Percentiles rank a stretch among this genome's conserved stretches.
Evolutionary conservation across 1,140 invertebrate species (phyloP).

Genomic region (Zophobas morio): DNA sequence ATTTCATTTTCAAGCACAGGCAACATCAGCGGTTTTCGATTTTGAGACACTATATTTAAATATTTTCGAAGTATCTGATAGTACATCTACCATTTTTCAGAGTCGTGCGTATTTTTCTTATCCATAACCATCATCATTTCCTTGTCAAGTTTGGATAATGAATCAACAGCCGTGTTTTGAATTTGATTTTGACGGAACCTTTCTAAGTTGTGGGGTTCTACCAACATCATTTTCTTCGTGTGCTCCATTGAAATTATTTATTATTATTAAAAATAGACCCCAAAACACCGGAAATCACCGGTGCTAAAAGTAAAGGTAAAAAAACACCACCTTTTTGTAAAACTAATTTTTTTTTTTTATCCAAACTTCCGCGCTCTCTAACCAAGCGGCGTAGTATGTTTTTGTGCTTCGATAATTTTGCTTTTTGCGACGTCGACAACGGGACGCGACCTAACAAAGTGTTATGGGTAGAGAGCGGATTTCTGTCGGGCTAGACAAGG

Average conservation of each 20-base stretch:
- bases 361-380: neutral
- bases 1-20: too few relatives aligned
- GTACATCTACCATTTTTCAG: neutral
- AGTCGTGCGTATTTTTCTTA: neutral
- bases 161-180: too few relatives aligned
- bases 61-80: too few relatives aligned
- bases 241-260: neutral
- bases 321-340: slow-evolving; percentile 43
- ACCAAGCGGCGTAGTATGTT: neutral
- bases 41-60: too few relatives aligned
- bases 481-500: too few relatives aligned
- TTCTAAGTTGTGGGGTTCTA: neutral
- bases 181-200: neutral
- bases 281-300: slow-evolving; percentile 7
- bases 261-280: neutral
- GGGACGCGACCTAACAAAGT: neutral
- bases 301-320: slow-evolving; percentile 32
- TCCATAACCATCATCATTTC: neutral
- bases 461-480: too few relatives aligned
- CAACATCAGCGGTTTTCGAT: too few relatives aligned
- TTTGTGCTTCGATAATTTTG: slow-evolving; percentile 19
- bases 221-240: neutral
- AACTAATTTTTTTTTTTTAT: slow-evolving; percentile 28
- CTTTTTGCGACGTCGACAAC: neutral
- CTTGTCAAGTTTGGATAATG: neutral